phyloP scores from a whole-genome alignment of 2,888 invertebrate genomes.

The Resseliella maxima region DNA sequence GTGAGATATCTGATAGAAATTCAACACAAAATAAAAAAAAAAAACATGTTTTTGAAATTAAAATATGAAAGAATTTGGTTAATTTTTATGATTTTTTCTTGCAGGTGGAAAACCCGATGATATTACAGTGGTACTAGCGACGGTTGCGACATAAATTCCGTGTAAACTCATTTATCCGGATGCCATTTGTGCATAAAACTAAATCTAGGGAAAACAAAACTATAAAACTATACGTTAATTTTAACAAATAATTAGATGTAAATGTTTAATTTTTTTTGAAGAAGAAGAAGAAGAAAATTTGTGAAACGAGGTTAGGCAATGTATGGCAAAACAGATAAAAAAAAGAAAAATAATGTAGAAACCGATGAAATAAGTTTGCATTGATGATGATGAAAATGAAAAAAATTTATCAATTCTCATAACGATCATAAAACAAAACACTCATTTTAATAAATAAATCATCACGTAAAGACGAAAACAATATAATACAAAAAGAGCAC shows the following conservation, averaged over 20 bases:
- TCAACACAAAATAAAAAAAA: too few relatives aligned
- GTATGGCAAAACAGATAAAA: not conserved
- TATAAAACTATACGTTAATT: slow-evolving; percentile 28
- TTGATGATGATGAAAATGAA: too few relatives aligned
- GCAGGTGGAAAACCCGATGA: slow-evolving; percentile 98
- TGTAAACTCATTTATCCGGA: not conserved
- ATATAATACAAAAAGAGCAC: not conserved
- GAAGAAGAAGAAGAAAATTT: not conserved
- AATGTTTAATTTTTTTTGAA: not conserved
- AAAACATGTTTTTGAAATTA: too few relatives aligned
- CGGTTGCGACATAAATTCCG: slow-evolving; percentile 81
- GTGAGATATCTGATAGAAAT: slow-evolving; percentile 68
- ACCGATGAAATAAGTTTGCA: not conserved
- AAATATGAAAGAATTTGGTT: too few relatives aligned
- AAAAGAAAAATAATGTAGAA: not conserved
- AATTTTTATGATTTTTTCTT: slow-evolving; percentile 64
- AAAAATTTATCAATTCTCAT: not conserved
- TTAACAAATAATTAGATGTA: slow-evolving; percentile 13
- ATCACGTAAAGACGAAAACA: not conserved
- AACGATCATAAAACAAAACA: slow-evolving; percentile 29
- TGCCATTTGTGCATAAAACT: slow-evolving; percentile 49
- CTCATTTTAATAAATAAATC: not conserved
- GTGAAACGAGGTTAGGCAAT: not conserved
- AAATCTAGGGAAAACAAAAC: slow-evolving; percentile 5
- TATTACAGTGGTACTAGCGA: slow-evolving; percentile 96